phyloP scores from a whole-genome alignment of 2,797 vertebrate genomes.

The Phalanger gymnotis region DNA sequence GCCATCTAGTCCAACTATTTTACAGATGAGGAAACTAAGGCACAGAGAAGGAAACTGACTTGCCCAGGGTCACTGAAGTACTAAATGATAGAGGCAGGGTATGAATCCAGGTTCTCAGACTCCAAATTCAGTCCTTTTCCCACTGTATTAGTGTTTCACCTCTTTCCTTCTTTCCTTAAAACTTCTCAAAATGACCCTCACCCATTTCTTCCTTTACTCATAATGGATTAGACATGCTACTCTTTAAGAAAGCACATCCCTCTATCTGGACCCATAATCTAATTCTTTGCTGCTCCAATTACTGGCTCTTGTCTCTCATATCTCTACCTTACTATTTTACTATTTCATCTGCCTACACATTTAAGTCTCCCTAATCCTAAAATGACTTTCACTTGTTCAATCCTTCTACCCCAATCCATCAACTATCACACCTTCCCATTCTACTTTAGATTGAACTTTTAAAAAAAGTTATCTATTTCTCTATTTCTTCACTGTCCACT shows the following conservation, averaged over 20 bases:
- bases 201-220: background rate
- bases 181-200: background rate
- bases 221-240: background rate
- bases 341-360: background rate
- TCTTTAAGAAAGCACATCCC: background rate
- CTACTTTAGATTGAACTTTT: background rate
- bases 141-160: background rate
- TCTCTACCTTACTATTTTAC: background rate
- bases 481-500: background rate
- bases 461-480: background rate
- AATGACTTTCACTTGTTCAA: background rate
- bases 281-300: background rate
- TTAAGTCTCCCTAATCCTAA: background rate
- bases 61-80: background rate
- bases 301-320: background rate
- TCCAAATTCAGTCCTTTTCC: background rate
- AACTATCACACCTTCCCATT: background rate
- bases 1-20: background rate
- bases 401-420: background rate
- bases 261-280: background rate
- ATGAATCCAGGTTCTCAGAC: background rate
- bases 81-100: background rate
- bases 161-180: background rate
- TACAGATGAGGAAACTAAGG: background rate
- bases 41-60: background rate